Percentiles rank a stretch among this genome's conserved stretches.
Evolutionary conservation across 2,113 vertebrate genomes (phyloP).

Genomic region (Anhinga anhinga): DNA sequence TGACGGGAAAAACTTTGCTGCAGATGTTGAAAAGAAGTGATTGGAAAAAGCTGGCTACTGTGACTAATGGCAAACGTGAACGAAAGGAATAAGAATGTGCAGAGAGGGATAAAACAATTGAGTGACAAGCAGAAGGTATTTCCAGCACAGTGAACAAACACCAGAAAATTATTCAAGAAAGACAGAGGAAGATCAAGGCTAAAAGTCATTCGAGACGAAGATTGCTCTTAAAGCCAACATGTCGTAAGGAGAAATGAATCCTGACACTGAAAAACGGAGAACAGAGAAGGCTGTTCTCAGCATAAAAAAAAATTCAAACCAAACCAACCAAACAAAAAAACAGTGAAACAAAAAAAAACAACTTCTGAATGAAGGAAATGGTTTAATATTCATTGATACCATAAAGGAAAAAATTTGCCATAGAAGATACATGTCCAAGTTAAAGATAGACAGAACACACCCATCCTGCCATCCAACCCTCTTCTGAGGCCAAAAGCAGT

Average conservation of each 20-base stretch:
- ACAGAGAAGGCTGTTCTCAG: not conserved
- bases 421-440: not conserved
- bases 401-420: not conserved
- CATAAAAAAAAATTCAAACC: not conserved
- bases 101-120: not conserved
- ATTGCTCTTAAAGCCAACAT: not conserved
- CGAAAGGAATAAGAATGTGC: conserved; percentile 12
- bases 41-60: conserved; percentile 6
- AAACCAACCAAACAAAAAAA: not conserved
- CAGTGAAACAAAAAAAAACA: not conserved
- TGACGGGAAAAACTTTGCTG: conserved; percentile 27
- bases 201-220: not conserved
- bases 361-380: not conserved
- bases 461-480: not conserved
- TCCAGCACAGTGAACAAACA: conserved; percentile 2
- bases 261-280: not conserved
- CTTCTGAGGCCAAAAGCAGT: not conserved
- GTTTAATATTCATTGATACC: not conserved
- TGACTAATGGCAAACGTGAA: conserved; percentile 27
- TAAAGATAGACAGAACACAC: conserved; percentile 13
- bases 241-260: not conserved
- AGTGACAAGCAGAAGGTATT: conserved; percentile 38
- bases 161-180: not conserved
- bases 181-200: not conserved
- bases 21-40: conserved; percentile 30